A percentile compares a stretch with the other conserved stretches of the same genome.
Evolutionary conservation across 2,113 vertebrate genomes (phyloP).

Genomic region (Salvelinus sp.): DNA sequence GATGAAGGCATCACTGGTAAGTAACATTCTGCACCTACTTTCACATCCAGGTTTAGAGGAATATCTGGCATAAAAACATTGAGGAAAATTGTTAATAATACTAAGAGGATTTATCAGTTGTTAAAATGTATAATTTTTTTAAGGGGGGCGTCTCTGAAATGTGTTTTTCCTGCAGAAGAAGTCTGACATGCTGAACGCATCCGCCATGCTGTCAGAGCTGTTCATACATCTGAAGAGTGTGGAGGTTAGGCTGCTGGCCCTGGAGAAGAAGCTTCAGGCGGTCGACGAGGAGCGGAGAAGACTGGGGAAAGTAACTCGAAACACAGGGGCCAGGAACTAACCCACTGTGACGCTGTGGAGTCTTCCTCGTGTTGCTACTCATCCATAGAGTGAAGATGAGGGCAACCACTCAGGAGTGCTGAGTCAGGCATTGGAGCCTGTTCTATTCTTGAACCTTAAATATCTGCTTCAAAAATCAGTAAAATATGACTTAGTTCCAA

Average conservation of each 20-base stretch:
- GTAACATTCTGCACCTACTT: not conserved
- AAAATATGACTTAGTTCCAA: too few species aligned
- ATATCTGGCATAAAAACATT: not conserved
- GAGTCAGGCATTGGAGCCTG: not conserved
- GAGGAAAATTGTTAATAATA: not conserved
- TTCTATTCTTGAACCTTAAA: too few species aligned
- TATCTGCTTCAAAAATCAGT: too few species aligned
- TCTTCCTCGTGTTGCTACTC: not conserved
- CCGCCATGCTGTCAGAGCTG: not conserved
- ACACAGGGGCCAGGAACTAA: not conserved
- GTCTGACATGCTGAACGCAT: not conserved
- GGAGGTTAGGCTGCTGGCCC: constrained; percentile 6
- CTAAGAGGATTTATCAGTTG: not conserved
- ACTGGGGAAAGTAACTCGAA: not conserved
- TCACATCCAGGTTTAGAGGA: not conserved
- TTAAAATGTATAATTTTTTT: too few species aligned
- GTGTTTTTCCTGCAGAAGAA: constrained; percentile 2
- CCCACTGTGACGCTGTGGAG: not conserved
- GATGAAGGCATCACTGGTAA: constrained; percentile 1
- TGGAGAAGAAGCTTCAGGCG: constrained; percentile 8
- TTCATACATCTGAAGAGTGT: constrained; percentile 4
- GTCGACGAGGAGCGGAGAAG: not conserved
- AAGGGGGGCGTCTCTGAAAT: not conserved
- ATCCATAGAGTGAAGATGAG: not conserved
- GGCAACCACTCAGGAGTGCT: not conserved